Evolutionary conservation across 2,797 vertebrate species (phyloP).

Genomic region (Morus bassanus): DNA sequence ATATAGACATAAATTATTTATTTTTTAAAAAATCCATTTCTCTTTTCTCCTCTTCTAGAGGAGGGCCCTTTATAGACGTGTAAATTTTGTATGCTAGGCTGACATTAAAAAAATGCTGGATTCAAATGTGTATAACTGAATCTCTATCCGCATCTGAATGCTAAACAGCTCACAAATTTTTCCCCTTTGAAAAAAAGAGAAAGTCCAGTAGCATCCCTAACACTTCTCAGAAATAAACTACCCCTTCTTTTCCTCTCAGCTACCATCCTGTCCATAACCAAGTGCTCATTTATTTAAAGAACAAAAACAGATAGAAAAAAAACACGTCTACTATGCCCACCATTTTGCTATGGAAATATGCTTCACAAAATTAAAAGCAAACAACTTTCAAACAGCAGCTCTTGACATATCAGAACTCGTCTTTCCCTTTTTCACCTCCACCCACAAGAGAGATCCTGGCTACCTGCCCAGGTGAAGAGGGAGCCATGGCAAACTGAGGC

Average conservation of each 20-base stretch:
- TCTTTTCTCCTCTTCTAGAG: background rate
- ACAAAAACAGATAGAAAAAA: background rate
- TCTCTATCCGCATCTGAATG: background rate
- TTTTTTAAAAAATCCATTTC: background rate
- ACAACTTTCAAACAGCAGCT: background rate
- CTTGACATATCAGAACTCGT: background rate
- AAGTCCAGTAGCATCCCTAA: background rate
- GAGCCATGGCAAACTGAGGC: background rate
- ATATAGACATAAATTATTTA: background rate
- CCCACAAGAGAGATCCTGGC: background rate
- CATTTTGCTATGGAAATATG: background rate
- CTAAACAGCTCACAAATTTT: background rate
- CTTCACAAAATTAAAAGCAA: slow-evolving; percentile 1
- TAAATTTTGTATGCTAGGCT: background rate
- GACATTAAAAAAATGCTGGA: background rate
- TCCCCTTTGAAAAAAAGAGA: background rate
- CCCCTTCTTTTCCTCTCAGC: background rate
- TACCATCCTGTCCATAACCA: background rate
- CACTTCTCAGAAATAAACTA: background rate
- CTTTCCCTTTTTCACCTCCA: background rate
- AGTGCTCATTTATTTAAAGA: background rate
- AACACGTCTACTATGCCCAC: background rate
- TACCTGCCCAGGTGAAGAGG: background rate
- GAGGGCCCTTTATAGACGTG: background rate
- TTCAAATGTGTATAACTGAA: background rate